Percentiles rank a stretch among this genome's conserved stretches.
phyloP scores from a whole-genome alignment of 2,888 invertebrate genomes.

The Drosophila atripex region DNA sequence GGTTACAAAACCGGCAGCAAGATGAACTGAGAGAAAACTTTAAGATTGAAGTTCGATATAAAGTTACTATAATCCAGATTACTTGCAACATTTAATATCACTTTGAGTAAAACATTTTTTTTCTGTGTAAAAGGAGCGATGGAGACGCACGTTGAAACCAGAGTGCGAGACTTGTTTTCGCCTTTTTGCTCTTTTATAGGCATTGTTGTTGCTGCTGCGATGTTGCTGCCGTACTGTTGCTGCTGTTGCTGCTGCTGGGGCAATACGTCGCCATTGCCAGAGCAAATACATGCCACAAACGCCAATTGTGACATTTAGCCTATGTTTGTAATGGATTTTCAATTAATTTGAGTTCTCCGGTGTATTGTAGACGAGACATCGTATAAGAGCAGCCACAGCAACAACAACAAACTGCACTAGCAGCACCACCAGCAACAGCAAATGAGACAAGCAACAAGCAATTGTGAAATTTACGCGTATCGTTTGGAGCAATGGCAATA shows the following conservation, averaged over 20 bases:
- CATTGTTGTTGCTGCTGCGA: conserved; percentile 65
- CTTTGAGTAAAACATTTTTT: background rate
- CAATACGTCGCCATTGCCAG: conserved; percentile 74
- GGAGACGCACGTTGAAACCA: conserved; percentile 66
- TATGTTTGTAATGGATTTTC: conserved; percentile 80
- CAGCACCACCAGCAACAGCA: conserved; percentile 37
- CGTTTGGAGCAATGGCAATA: conserved; percentile 39
- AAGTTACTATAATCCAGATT: too few species aligned
- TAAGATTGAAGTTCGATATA: background rate
- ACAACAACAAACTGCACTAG: conserved; percentile 22
- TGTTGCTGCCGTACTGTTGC: conserved; percentile 26
- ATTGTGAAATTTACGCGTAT: conserved; percentile 78
- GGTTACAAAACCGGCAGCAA: conserved; percentile 70
- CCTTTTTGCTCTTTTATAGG: conserved; percentile 73
- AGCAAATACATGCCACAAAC: conserved; percentile 78
- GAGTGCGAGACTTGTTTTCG: conserved; percentile 77
- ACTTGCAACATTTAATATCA: background rate
- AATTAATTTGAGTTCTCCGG: conserved; percentile 82
- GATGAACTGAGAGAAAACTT: background rate
- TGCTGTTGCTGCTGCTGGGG: conserved; percentile 52
- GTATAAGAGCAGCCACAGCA: conserved; percentile 63
- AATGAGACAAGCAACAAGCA: conserved; percentile 53
- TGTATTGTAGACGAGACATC: conserved; percentile 75
- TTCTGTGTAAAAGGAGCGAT: conserved; percentile 6
- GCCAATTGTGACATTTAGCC: conserved; percentile 81